Evolutionary conservation across 2,113 vertebrate species (phyloP), one percentile per base, ranked within the genome.

Genomic region (Epinephelus moara): DNA sequence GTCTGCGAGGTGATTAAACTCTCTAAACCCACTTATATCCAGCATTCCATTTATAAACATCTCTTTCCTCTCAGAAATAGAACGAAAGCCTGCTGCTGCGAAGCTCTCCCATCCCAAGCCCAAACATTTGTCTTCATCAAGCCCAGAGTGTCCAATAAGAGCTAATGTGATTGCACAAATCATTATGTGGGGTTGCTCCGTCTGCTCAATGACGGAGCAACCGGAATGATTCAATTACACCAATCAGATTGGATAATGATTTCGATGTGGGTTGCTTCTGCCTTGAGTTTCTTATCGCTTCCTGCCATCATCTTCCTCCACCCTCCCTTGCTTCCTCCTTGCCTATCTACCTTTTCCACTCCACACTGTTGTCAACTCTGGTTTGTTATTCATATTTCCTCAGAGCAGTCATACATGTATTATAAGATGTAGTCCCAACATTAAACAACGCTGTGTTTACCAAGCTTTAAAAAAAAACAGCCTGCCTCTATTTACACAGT

Each of bases 221-320:
- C 91, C 85, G 70, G 88, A 92, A 93, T 93, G 91, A 95, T 94
- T 93, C 90, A 92, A 95, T 95, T 95, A 93, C 92, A 88, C 90
- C 92, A 85, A 92, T 94, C 90, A 88, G 94, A 93, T 93, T 85
- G 92, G 93, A 90, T 93, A 93, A 94, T 91, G 90, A 94, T 92
- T 90, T 92, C 76, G 59, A 84, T 86, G 94, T 94, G 91, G 91
- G 90, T 78, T 80, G 87, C 88, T 81, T 80, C 78, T 86, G 89
- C 85, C 83, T 90, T 49, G 50, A 85, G 80, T 91, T 91, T 84
- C 82, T 92, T 91, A 86, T 93, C 87, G 30, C 88, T 91, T 91
- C 89, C 91, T 89, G 76, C 75, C 77, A 87, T 92, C 83, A 42
- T 76, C 75, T 59, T 78, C 57, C 64, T 55, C 60, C 70, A 30